Conservation (phyloP, 2,113 vertebrate species). For the Rafetus swinhoei region DNA sequence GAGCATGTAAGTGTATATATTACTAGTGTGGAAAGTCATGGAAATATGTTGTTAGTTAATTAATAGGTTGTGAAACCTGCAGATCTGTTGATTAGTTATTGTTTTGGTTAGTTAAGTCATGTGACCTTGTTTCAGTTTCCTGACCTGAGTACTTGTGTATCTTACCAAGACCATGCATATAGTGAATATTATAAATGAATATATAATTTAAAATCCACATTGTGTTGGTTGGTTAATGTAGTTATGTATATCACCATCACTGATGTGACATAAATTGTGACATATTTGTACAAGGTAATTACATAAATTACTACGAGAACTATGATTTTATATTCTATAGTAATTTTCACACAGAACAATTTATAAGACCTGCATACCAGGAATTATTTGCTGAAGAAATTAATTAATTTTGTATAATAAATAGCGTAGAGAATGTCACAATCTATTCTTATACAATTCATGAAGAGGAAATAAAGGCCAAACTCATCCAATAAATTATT, state of each 20-base stretch:
- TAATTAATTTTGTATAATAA: not conserved
- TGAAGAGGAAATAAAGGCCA: not conserved
- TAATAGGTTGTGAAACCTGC: not conserved
- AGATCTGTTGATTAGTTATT: not conserved
- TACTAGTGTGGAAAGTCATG: not conserved
- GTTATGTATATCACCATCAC: not conserved
- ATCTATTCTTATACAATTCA: not conserved
- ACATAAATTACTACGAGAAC: not conserved
- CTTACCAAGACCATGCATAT: rapidly evolving
- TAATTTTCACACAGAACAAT: not conserved
- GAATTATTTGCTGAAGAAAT: not conserved
- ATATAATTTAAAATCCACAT: not conserved
- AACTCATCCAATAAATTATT: constrained; percentile 19
- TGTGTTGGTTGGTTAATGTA: not conserved
- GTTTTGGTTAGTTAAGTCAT: not conserved
- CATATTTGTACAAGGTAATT: not conserved
- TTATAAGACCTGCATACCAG: not conserved
- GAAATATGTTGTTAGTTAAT: not conserved
- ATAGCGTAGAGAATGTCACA: not conserved
- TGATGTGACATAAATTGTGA: not conserved
- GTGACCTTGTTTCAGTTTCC: not conserved
- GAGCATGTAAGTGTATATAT: not conserved
- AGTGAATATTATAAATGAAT: not conserved
- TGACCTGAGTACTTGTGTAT: not conserved
- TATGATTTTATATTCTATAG: not conserved